Conservation (phyloP, 2,797 vertebrate genomes). For the Siniperca scherzeri region DNA sequence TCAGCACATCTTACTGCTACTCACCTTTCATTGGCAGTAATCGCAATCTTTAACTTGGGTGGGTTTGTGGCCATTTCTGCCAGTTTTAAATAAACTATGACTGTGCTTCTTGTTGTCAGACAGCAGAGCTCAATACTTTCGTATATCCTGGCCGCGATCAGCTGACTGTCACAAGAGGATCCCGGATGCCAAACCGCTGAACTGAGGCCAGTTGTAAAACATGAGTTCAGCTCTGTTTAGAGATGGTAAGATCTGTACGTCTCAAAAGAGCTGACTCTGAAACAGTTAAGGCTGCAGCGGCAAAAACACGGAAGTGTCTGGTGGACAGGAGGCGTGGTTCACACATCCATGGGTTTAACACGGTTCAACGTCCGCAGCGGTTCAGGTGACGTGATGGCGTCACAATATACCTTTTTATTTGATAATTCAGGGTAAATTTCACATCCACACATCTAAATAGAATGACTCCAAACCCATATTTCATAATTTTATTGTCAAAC, state of each 20-base stretch:
- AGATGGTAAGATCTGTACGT: neutral
- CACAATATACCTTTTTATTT: neutral
- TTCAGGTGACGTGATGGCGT: neutral
- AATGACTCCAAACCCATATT: neutral
- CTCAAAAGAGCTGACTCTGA: slow-evolving; percentile 42
- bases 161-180: slow-evolving; percentile 73
- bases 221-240: neutral
- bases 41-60: slow-evolving; percentile 66
- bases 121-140: neutral
- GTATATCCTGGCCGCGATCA: slow-evolving; percentile 59
- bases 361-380: neutral
- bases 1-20: neutral
- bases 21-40: slow-evolving; percentile 79
- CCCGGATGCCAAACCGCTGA: slow-evolving; percentile 48
- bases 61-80: slow-evolving; percentile 76
- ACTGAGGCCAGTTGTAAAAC: slow-evolving; percentile 18
- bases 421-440: neutral
- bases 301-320: slow-evolving; percentile 67
- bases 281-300: slow-evolving; percentile 34
- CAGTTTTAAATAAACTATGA: slow-evolving; percentile 3
- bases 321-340: neutral
- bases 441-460: neutral
- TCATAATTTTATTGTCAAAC: no score
- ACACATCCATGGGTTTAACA: neutral
- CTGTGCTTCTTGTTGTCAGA: neutral